phyloP scores from a whole-genome alignment of 2,797 vertebrate species.

The Pygocentrus nattereri region DNA sequence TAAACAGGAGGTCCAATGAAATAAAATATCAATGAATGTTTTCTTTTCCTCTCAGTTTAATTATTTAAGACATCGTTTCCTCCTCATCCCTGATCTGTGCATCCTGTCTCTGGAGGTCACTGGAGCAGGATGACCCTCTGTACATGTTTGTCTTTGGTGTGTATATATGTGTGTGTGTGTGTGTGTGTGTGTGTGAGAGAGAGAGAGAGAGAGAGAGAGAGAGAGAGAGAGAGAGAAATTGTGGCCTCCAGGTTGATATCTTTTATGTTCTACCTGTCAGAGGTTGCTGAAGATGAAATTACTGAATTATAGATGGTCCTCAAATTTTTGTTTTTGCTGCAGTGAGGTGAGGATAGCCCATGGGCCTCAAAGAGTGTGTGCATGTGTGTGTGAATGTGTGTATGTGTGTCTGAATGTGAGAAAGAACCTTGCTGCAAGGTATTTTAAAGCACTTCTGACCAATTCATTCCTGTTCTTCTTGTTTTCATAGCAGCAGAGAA shows the following conservation, averaged over 20 bases:
- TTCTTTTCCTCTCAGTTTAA: neutral
- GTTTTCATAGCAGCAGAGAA: neutral
- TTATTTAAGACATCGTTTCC: conserved; percentile 14
- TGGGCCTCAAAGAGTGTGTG: neutral
- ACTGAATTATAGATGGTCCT: conserved; percentile 22
- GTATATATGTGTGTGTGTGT: conserved; percentile 12
- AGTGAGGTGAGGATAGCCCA: neutral
- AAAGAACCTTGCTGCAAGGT: neutral
- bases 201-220: too few relatives aligned
- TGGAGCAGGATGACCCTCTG: neutral
- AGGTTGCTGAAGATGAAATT: neutral
- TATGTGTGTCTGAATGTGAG: neutral
- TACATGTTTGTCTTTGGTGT: conserved; percentile 11
- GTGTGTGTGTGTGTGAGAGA: conserved; percentile 4
- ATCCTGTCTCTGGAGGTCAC: conserved; percentile 9
- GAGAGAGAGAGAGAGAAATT: too few relatives aligned
- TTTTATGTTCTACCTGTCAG: conserved; percentile 27
- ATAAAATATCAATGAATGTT: conserved; percentile 12
- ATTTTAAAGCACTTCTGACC: neutral
- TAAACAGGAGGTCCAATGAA: neutral
- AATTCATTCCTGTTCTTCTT: conserved; percentile 6
- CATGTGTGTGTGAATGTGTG: neutral
- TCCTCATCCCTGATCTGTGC: conserved; percentile 10
- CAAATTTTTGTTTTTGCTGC: neutral
- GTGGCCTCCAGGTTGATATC: conserved; percentile 6